Conservation (phyloP, 1,140 invertebrate species). For the Rhagoletis zephyria region DNA sequence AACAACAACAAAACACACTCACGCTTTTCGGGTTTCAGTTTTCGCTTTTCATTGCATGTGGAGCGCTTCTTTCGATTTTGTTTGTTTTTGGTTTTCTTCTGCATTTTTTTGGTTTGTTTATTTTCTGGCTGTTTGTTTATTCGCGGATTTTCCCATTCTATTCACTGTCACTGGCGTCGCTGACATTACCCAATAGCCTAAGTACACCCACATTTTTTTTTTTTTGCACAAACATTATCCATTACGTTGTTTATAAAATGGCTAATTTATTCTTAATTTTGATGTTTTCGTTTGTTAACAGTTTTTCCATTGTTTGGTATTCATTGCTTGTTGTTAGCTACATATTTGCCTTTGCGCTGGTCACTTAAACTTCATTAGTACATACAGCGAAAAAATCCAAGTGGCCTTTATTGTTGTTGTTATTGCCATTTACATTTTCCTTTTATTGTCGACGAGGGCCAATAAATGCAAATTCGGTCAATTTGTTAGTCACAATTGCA, state of each 20-base stretch:
- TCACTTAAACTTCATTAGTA: constrained; percentile 18
- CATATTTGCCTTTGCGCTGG: constrained; percentile 10
- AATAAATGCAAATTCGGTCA: constrained; percentile 43
- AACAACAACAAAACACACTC: neutral
- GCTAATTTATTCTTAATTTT: constrained; percentile 3
- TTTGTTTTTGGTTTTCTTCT: neutral
- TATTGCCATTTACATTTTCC: neutral
- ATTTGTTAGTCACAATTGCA: constrained; percentile 29
- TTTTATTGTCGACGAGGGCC: neutral
- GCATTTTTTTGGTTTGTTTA: neutral
- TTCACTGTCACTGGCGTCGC: neutral
- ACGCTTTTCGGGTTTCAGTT: constrained; percentile 31
- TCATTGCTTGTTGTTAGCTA: neutral
- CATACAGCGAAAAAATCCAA: neutral
- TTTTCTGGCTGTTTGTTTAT: neutral
- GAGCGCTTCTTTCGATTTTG: neutral
- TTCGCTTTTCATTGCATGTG: constrained; percentile 33
- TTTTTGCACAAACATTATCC: constrained; percentile 10
- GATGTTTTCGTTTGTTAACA: neutral
- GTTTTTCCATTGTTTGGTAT: neutral
- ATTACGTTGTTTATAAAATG: neutral
- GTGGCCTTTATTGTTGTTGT: neutral
- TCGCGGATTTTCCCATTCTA: constrained; percentile 7
- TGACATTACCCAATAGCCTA: neutral
- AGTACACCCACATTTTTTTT: neutral